phyloP scores from a whole-genome alignment of 30 jellyfish, hydroid and myxozoan genomes.

The Aurelia coerulea region DNA sequence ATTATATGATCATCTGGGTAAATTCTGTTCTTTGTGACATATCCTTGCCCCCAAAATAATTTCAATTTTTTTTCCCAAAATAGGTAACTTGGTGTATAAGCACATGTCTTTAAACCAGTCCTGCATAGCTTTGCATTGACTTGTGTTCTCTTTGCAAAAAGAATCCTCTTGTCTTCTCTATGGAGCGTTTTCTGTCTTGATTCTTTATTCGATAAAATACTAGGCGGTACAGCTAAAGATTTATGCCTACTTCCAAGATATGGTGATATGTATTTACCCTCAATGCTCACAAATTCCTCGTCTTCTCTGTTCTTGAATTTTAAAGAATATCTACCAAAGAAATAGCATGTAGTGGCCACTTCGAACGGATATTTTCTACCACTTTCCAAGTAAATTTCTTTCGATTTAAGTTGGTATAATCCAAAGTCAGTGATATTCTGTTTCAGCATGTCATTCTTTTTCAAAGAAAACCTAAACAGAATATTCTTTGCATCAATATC shows the following conservation, averaged over 20 bases:
- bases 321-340: constrained; percentile 18
- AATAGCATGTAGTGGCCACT: constrained; percentile 2
- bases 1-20: constrained; percentile 64
- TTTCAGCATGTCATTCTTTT: constrained; percentile 2
- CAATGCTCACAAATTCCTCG: constrained; percentile 1
- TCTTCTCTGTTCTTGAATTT: constrained; percentile 21
- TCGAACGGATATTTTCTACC: constrained; percentile 53
- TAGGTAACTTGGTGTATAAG: constrained; percentile 65
- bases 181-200: constrained; percentile 23
- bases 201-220: neutral
- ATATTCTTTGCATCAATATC: neutral
- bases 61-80: constrained; percentile 28
- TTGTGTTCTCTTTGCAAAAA: constrained; percentile 15
- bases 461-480: neutral
- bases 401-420: neutral
- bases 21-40: constrained; percentile 52
- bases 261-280: constrained; percentile 25
- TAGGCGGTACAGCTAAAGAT: constrained; percentile 29
- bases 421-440: neutral
- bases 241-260: constrained; percentile 3
- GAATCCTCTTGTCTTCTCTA: constrained; percentile 22
- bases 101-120: constrained; percentile 61
- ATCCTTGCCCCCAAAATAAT: constrained; percentile 55
- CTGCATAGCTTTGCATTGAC: constrained; percentile 16
- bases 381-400: constrained; percentile 38